A percentile compares a stretch with the other conserved stretches of the same genome.
phyloP scores from a whole-genome alignment of 2,888 invertebrate genomes.

The Thera obeliscata region DNA sequence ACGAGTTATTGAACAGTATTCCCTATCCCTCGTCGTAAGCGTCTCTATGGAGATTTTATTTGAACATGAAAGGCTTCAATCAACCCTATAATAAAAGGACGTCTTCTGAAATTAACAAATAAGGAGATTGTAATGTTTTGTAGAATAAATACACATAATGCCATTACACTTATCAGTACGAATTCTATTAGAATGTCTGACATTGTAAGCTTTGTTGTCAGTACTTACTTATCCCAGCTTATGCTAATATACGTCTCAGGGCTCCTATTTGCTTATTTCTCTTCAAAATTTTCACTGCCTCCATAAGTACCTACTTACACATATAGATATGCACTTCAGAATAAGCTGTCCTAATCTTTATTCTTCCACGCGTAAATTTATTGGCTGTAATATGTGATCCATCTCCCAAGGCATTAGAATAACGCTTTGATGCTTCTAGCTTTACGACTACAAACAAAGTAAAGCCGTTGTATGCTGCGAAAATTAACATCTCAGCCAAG shows the following conservation, averaged over 20 bases:
- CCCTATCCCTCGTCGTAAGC: constrained; percentile 52
- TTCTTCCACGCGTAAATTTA: constrained; percentile 1
- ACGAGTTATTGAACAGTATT: constrained; percentile 67
- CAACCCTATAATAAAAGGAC: constrained; percentile 40
- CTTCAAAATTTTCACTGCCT: constrained; percentile 11
- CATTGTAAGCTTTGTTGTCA: no score
- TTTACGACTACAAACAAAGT: constrained; percentile 15
- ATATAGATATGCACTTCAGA: background rate
- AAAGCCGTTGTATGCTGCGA: constrained; percentile 25
- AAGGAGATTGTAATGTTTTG: background rate
- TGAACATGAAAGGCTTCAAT: constrained; percentile 58
- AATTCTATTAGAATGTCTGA: no score
- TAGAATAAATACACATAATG: background rate
- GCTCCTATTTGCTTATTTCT: constrained; percentile 9
- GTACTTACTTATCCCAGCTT: no score
- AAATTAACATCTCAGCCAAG: constrained; percentile 22
- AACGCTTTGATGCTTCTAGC: constrained; percentile 22
- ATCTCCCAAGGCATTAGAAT: constrained; percentile 3
- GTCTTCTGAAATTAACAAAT: constrained; percentile 29
- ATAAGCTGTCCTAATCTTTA: constrained; percentile 5
- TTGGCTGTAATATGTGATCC: constrained; percentile 1
- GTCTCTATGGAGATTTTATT: constrained; percentile 59
- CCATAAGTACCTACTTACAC: background rate
- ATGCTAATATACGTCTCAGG: background rate
- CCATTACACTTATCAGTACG: no score